Base-by-base conservation (phyloP, 2,888 invertebrate species). In the Sinopyrophorus schimmeli region DNA sequence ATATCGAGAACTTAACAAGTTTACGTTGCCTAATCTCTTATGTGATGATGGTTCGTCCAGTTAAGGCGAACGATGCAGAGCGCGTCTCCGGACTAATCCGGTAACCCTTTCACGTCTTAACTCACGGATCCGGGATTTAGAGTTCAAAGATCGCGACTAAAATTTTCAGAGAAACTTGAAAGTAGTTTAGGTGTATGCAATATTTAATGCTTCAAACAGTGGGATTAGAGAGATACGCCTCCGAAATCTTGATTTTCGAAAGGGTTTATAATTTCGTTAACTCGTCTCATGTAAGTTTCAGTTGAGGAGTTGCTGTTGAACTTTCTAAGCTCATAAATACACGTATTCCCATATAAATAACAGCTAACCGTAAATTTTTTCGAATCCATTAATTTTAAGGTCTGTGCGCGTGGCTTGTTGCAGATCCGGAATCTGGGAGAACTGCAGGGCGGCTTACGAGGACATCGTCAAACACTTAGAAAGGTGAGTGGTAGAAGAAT, bases 401-500 rank as follows among this genome's bases (percentile, higher is more conserved):
- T n/a, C n/a, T n/a, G n/a, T n/a, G n/a, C n/a, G n/a, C n/a, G n/a
- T n/a, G n/a, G n/a, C n/a, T n/a, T 17, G 2, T 72, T 72, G 54
- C 67, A 86, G 86, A 74, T 88, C 89, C 72, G 89, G 89, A 67
- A 90, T 92, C 73, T 92, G 92, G 92, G 92, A 93, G 80, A 92
- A 92, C 78, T 92, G 92, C 80, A 83, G 92, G 76, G 92, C 92
- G 60, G 92, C 92, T 64, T 93, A 93, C 76, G 93, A 92, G 78
- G 92, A 93, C 77, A 92, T 93, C 76, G 92, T 92, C 65, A 93
- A 92, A 80, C 92, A 92, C 75, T 83, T 93, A 73, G 92, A 92
- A 82, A 89, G 93, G 88, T 91, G 85, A 80, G 87, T 74, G 50
- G 39, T 38, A 52, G n/a, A n/a, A n/a, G n/a, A n/a, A n/a, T n/a